Conservation (phyloP, 2,113 vertebrate species). For the Cyprinodon variegatus region DNA sequence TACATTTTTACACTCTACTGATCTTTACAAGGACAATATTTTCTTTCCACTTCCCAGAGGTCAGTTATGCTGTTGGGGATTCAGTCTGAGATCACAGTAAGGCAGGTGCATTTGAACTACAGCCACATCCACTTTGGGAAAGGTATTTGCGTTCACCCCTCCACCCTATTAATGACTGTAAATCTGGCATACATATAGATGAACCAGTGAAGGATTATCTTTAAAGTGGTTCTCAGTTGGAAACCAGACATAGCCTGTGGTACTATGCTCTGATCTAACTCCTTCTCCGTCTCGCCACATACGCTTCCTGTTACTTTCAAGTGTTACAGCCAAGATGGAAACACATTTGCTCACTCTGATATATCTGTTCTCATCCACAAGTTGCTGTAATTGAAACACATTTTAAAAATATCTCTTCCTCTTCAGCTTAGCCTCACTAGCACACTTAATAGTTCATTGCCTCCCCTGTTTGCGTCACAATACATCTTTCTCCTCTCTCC, state of each 20-base stretch:
- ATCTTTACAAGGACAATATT: conserved; percentile 19
- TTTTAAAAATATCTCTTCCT: conserved; percentile 7
- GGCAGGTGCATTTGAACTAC: conserved; percentile 31
- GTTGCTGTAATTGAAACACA: conserved; percentile 14
- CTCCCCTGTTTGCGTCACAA: not conserved
- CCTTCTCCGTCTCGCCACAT: conserved; percentile 22
- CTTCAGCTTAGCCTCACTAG: not conserved
- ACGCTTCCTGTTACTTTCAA: conserved; percentile 9
- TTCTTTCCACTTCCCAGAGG: conserved; percentile 6
- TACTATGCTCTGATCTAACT: conserved; percentile 45
- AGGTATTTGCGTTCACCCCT: conserved; percentile 15
- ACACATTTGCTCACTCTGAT: not conserved
- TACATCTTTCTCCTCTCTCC: conserved; percentile 20
- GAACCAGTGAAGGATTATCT: conserved; percentile 48
- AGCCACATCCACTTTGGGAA: conserved; percentile 28
- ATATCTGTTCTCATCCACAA: not conserved
- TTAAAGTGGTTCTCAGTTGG: conserved; percentile 59
- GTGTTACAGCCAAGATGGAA: conserved; percentile 6
- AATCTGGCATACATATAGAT: conserved; percentile 53
- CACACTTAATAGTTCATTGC: conserved; percentile 19
- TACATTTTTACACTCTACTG: conserved; percentile 26
- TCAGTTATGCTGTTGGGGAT: conserved; percentile 37
- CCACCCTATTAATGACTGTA: conserved; percentile 49
- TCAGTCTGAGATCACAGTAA: conserved; percentile 19
- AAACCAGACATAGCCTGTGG: conserved; percentile 37